Evolutionary conservation across 2,113 vertebrate species (phyloP), one percentile per base, ranked within the genome.

Genomic region (Ginglymostoma cirratum): DNA sequence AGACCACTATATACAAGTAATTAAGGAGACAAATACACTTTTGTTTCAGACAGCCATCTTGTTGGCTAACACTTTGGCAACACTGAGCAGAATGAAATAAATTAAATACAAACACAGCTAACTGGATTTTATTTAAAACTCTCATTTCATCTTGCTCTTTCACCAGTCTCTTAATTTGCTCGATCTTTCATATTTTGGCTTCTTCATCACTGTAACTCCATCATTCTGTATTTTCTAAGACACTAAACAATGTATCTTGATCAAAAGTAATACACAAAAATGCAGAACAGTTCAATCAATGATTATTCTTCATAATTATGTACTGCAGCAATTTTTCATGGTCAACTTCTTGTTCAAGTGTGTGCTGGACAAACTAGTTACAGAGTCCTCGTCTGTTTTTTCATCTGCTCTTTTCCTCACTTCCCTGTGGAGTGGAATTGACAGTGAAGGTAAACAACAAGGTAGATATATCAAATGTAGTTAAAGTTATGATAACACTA

Each of bases 321-420:
- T 96, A 95, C 95, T 97, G 97, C 99, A 99, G 96, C 99, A 99
- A 96, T 96, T 98, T 96, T 98, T 98, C 61, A 96, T 97, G 96
- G 98, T 97, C 0, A 97, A 52, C 0, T 98, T 97, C 96, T 98
- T 99, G 97, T 97, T 98, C 95, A 97, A 97, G 95, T 97, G 96
- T 65, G 96, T 97, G 80, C 97, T 96, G 72, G 97, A 96, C 96
- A 99, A 97, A 66, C 95, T 98, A 34, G 98, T 97, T 94, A 99
- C 96, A 2, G 98, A 98, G 95, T 96, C 97, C 23, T 96, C 96
- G 72, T 98, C 98, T 48, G 98, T 98, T 94, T 97, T 97, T 66
- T 97, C 97, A 72, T 97, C 97, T 6, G 97, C 96, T 94, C 98
- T 97, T 97, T 98, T 98, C 96, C 97, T 98, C 66, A 99, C 98